A percentile compares a stretch with the other conserved stretches of the same genome.
phyloP scores from a whole-genome alignment of 2,797 vertebrate genomes.

The Remorina albescens region DNA sequence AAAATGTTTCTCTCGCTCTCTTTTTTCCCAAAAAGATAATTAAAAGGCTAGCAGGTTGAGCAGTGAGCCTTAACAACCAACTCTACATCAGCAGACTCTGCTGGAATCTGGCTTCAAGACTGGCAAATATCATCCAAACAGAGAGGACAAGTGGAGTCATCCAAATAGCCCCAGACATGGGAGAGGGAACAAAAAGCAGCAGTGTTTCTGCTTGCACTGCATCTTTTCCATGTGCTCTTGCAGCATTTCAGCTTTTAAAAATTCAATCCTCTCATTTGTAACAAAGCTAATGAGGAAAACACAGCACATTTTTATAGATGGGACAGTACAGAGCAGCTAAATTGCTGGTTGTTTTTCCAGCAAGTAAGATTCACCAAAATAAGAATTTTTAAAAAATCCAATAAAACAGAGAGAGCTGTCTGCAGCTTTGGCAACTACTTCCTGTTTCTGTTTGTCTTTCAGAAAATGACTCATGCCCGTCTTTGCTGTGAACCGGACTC shows the following conservation, averaged over 20 bases:
- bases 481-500: constrained; percentile 21
- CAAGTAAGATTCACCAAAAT: neutral
- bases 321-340: neutral
- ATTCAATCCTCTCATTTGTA: neutral
- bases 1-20: constrained; percentile 23
- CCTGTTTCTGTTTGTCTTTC: constrained; percentile 52
- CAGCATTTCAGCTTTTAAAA: neutral
- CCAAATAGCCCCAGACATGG: constrained; percentile 41
- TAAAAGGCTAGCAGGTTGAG: constrained; percentile 51
- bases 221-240: neutral
- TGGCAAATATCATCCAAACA: constrained; percentile 4
- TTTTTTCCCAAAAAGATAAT: constrained; percentile 51
- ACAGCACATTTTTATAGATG: neutral
- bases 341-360: constrained; percentile 7
- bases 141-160: neutral
- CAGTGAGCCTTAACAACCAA: constrained; percentile 41
- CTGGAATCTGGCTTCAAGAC: constrained; percentile 28
- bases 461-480: constrained; percentile 50
- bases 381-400: neutral
- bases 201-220: neutral
- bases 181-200: neutral
- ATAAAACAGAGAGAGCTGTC: constrained; percentile 17
- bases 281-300: constrained; percentile 12
- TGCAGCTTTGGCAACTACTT: constrained; percentile 28
- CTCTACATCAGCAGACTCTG: constrained; percentile 35